Conservation (phyloP, 2,888 invertebrate genomes). For the Caenorhabditis angaria region DNA sequence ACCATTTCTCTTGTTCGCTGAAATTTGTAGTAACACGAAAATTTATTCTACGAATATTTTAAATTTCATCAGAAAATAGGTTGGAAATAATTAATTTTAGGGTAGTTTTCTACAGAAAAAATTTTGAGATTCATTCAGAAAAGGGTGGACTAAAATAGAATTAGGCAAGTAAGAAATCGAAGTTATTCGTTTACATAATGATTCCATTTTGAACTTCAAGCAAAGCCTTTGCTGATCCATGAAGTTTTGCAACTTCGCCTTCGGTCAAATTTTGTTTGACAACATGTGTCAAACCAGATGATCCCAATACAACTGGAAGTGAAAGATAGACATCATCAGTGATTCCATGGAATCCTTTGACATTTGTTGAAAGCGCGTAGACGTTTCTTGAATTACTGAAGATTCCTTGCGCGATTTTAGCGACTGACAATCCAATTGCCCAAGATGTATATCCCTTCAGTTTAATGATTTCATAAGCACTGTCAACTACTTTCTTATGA, state of each 20-base stretch:
- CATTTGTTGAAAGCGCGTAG: constrained; percentile 73
- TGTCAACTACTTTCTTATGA: constrained; percentile 84
- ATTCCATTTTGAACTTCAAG: constrained; percentile 63
- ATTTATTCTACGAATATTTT: too few relatives aligned
- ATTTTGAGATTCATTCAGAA: too few relatives aligned
- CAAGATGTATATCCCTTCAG: constrained; percentile 75
- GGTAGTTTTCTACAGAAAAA: too few relatives aligned
- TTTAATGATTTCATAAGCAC: constrained; percentile 77
- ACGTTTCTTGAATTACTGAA: constrained; percentile 73
- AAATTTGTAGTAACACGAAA: too few relatives aligned
- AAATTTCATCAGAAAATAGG: too few relatives aligned
- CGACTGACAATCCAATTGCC: constrained; percentile 74
- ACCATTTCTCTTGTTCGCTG: too few relatives aligned
- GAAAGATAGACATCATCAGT: constrained; percentile 86
- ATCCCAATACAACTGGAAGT: constrained; percentile 77
- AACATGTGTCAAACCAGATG: constrained; percentile 65
- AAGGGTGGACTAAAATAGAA: too few relatives aligned
- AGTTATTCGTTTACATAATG: constrained; percentile 38
- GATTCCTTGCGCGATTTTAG: constrained; percentile 72
- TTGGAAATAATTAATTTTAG: too few relatives aligned
- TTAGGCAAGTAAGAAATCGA: too few relatives aligned
- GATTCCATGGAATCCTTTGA: constrained; percentile 83
- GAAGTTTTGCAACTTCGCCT: constrained; percentile 60
- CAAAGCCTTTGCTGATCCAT: constrained; percentile 64
- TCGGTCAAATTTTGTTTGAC: constrained; percentile 64